phyloP scores from a whole-genome alignment of 2,113 vertebrate genomes.

The Oryzias javanicus region DNA sequence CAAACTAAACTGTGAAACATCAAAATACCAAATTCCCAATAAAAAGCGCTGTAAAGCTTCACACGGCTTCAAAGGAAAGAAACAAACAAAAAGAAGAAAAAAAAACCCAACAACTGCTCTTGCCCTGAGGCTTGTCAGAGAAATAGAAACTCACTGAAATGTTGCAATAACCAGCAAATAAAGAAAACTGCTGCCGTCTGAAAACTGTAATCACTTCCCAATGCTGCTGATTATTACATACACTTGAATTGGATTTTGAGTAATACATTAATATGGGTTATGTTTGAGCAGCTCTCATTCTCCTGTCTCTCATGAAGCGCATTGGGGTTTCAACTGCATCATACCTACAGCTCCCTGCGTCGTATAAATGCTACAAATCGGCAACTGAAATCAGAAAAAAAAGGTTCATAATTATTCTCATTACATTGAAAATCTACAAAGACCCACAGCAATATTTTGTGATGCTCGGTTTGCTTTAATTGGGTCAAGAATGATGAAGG shows the following conservation, averaged over 20 bases:
- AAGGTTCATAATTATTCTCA: constrained; percentile 47
- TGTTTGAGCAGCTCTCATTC: constrained; percentile 15
- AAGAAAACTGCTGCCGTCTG: constrained; percentile 27
- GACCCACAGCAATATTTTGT: constrained; percentile 44
- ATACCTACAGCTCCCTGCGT: constrained; percentile 14
- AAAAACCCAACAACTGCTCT: constrained; percentile 35
- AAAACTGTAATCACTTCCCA: constrained; percentile 16
- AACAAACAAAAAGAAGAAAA: constrained; percentile 11
- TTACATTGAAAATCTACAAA: constrained; percentile 26
- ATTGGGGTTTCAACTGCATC: constrained; percentile 21
- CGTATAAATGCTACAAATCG: constrained; percentile 24
- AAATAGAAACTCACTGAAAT: constrained; percentile 30
- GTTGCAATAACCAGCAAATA: constrained; percentile 21
- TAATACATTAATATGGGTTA: constrained; percentile 48
- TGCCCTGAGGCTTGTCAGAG: constrained; percentile 29
- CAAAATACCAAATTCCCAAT: too few species aligned
- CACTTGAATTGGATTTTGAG: constrained; percentile 39
- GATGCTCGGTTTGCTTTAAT: constrained; percentile 20
- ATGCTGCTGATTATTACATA: constrained; percentile 39
- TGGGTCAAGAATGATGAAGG: constrained; percentile 46
- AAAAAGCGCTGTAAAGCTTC: too few species aligned
- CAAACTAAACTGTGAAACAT: too few species aligned
- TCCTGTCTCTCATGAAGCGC: constrained; percentile 11
- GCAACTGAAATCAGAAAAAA: constrained; percentile 43
- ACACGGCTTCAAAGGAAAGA: too few species aligned